Conservation (phyloP, 2,797 vertebrate species). For the Triplophysa yarkandensis region DNA sequence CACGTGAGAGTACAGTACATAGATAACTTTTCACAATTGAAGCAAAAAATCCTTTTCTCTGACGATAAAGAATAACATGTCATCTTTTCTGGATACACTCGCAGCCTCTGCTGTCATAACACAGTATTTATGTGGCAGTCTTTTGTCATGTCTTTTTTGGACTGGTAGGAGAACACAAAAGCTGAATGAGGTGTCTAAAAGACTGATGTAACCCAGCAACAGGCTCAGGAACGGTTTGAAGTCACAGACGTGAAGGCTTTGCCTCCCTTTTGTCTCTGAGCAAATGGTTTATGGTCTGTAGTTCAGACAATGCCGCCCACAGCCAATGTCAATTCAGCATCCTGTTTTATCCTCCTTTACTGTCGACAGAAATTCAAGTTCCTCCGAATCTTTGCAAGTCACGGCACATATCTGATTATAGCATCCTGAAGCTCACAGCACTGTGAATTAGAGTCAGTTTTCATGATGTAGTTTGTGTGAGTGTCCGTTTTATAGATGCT, state of each 20-base stretch:
- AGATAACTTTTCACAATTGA: background rate
- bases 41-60: background rate
- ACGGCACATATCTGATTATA: constrained; percentile 21
- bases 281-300: constrained; percentile 58
- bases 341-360: constrained; percentile 80
- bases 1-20: background rate
- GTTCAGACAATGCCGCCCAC: constrained; percentile 57
- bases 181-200: constrained; percentile 49
- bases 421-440: background rate
- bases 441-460: background rate
- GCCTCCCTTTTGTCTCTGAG: constrained; percentile 51
- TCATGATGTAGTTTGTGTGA: constrained; percentile 16
- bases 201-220: constrained; percentile 76
- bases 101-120: constrained; percentile 38
- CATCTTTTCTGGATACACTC: constrained; percentile 9
- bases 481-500: constrained; percentile 50
- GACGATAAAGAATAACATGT: constrained; percentile 4
- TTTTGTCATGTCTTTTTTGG: constrained; percentile 36
- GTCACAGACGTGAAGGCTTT: constrained; percentile 59
- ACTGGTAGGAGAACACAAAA: constrained; percentile 45
- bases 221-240: constrained; percentile 72
- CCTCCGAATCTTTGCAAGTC: constrained; percentile 28
- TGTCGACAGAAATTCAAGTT: constrained; percentile 68
- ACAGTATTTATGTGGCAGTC: constrained; percentile 12
- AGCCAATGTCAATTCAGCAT: constrained; percentile 58